Percentiles rank a stretch among this genome's conserved stretches.
Conservation (phyloP, 2,888 invertebrate species). For the Callosobruchus maculatus region DNA sequence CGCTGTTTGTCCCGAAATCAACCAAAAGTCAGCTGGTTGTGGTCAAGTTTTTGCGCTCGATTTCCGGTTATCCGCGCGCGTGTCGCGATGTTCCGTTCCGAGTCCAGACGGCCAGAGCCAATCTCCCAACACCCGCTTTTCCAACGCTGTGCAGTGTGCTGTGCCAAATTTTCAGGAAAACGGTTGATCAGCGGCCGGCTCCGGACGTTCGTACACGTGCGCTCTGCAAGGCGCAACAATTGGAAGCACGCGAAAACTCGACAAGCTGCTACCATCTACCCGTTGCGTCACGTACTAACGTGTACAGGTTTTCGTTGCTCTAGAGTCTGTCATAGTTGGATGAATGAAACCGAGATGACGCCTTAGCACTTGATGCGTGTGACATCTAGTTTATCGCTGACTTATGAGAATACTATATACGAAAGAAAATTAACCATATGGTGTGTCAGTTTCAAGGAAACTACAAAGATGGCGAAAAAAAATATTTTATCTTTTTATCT, state of each 20-base stretch:
- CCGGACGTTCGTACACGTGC: neutral
- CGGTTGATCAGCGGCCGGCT: neutral
- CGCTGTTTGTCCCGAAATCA: neutral
- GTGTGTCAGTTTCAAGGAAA: too few species aligned
- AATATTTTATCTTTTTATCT: too few species aligned
- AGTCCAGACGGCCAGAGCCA: neutral
- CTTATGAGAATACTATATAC: too few species aligned
- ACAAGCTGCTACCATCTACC: neutral
- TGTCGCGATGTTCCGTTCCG: neutral
- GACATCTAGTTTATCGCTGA: neutral
- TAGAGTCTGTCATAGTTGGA: neutral
- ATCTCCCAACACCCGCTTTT: neutral
- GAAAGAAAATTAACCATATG: too few species aligned
- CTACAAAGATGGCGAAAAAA: too few species aligned
- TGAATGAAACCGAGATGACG: neutral
- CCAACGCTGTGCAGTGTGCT: neutral
- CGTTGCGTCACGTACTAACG: neutral
- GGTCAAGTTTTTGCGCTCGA: neutral
- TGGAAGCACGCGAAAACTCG: neutral
- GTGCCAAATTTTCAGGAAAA: neutral
- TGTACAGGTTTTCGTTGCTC: neutral
- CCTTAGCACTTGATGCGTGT: neutral
- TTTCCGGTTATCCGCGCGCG: neutral
- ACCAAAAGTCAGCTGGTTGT: neutral
- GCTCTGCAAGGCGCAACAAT: neutral